Base-by-base conservation (phyloP, 2,888 invertebrate species). In the Oscheius onirici region DNA sequence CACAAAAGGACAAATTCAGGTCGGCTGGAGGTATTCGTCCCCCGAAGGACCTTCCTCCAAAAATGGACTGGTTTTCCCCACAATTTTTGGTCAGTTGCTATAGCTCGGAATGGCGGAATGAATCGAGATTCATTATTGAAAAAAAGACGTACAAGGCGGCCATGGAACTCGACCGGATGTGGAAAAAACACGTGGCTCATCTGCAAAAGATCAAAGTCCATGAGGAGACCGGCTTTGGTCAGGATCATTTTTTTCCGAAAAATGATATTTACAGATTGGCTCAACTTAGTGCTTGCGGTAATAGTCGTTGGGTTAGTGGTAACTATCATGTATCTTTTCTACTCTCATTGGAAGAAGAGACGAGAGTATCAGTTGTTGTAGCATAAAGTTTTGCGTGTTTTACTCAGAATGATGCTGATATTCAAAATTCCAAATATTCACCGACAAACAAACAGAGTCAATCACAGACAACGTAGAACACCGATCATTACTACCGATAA, bases 361-460 rank as follows among this genome's bases (percentile, higher is more conserved):
- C n/a, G 46, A 46, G 46, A 46, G 20, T 46, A 46, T 46, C 46
- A 46, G 34, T n/a, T n/a, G n/a, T n/a, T n/a, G n/a, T n/a, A n/a
- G n/a, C n/a, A n/a, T n/a, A n/a, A n/a, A n/a, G n/a, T n/a, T n/a
- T n/a, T n/a, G n/a, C n/a, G n/a, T n/a, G n/a, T n/a, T n/a, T n/a
- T n/a, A n/a, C n/a, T n/a, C n/a, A n/a, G n/a, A n/a, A n/a, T n/a
- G n/a, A n/a, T n/a, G n/a, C n/a, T n/a, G n/a, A n/a, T n/a, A n/a
- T n/a, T n/a, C n/a, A n/a, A n/a, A n/a, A n/a, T n/a, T n/a, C n/a
- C n/a, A n/a, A n/a, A n/a, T n/a, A n/a, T n/a, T n/a, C n/a, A n/a
- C n/a, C n/a, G n/a, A n/a, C n/a, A n/a, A n/a, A n/a, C n/a, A n/a
- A n/a, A n/a, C n/a, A n/a, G n/a, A n/a, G n/a, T n/a, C n/a, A n/a